Conservation (phyloP, 2,113 vertebrate species). For the Poicephalus gulielmi region DNA sequence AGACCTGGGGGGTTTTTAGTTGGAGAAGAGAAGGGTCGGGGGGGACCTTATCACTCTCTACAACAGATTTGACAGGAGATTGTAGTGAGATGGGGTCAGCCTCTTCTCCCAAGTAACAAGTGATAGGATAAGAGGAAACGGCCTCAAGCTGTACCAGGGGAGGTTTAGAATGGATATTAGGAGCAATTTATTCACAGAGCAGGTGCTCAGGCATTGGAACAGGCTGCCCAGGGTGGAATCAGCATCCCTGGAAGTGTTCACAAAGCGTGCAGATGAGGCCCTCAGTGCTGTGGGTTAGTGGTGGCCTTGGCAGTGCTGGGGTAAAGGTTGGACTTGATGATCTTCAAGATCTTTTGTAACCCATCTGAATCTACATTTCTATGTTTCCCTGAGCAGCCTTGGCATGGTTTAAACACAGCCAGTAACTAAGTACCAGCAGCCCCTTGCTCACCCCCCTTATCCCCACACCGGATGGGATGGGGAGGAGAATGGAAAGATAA, state of each 20-base stretch:
- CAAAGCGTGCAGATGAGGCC: not conserved
- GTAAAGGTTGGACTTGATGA: not conserved
- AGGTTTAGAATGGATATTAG: not conserved
- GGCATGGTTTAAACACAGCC: not conserved
- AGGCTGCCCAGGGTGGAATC: not conserved
- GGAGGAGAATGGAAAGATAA: not conserved
- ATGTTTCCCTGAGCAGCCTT: not conserved
- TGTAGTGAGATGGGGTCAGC: not conserved
- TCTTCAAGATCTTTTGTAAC: not conserved
- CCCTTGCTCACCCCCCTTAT: not conserved
- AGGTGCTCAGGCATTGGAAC: not conserved
- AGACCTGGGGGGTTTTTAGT: not conserved
- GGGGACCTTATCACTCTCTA: not conserved
- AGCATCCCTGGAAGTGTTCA: not conserved
- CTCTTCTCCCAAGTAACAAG: not conserved
- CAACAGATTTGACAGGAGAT: not conserved
- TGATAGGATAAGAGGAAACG: not conserved
- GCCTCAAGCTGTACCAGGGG: not conserved
- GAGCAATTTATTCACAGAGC: not conserved
- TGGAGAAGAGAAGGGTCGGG: not conserved
- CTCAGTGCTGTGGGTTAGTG: not conserved
- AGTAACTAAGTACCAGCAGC: not conserved
- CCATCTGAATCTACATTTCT: not conserved
- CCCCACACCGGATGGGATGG: not conserved
- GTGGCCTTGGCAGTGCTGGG: not conserved